A percentile compares a stretch with the other conserved stretches of the same genome.
These are phyloP conservation scores for Mercenaria mercenaria DNA, from an alignment of 1,140 invertebrate species.

Conservation along the genomic window DNA sequence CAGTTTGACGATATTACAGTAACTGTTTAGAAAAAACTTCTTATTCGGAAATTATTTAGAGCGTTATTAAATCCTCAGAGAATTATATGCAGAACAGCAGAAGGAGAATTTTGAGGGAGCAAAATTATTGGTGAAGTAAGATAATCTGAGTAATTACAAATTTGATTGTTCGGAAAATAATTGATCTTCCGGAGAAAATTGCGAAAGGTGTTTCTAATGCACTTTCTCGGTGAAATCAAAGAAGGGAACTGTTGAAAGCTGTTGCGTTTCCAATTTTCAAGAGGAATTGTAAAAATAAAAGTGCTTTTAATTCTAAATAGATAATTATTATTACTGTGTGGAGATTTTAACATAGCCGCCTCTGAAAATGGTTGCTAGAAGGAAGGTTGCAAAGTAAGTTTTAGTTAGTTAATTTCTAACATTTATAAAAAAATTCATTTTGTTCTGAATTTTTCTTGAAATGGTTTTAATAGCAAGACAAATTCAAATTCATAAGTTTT, in stretches of 20 bases:
- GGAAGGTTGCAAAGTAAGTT: slow-evolving; percentile 51
- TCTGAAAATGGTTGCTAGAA: slow-evolving; percentile 46
- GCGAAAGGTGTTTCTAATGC: neutral
- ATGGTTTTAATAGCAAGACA: too few relatives aligned
- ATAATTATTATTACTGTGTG: neutral
- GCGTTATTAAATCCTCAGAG: too few relatives aligned
- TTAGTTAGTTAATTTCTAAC: too few relatives aligned
- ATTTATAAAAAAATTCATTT: too few relatives aligned
- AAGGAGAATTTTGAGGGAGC: neutral
- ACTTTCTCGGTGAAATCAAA: neutral
- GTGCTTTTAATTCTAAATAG: neutral
- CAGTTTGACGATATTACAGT: too few relatives aligned
- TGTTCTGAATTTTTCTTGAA: too few relatives aligned
- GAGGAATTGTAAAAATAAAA: neutral
- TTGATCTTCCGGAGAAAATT: neutral
- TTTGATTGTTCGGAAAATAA: neutral
- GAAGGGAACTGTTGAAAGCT: neutral
- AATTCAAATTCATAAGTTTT: too few relatives aligned
- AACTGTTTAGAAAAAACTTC: too few relatives aligned
- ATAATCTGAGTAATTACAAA: neutral
- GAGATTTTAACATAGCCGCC: neutral
- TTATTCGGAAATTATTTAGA: too few relatives aligned
- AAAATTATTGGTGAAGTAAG: neutral
- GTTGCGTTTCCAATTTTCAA: neutral
- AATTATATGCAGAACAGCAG: too few relatives aligned